Base-by-base conservation (phyloP, 2,113 vertebrate species). In the Trichomycterus rosablanca region DNA sequence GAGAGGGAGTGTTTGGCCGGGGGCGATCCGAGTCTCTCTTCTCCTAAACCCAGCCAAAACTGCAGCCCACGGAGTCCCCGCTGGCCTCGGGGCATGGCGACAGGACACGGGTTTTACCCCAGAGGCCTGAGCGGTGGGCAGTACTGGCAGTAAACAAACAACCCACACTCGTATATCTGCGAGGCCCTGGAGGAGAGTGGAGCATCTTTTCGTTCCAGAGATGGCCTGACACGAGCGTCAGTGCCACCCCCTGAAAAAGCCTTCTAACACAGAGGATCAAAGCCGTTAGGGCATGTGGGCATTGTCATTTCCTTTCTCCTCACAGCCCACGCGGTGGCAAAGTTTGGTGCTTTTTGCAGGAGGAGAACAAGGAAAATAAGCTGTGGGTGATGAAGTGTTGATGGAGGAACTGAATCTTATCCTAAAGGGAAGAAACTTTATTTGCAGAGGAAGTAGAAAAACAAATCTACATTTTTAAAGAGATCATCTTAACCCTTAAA, bases 121-220 rank as follows among this genome's bases (percentile, higher is more conserved):
- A 63, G 76, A 76, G 74, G 74, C 63, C 75, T 66, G 49, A 35
- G 61, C 79, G 76, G 80, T 49, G 77, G 70, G 77, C 68, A 65
- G 78, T 58, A 32, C 64, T 67, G 68, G 74, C 75, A 74, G 79
- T 81, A 81, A 86, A 85, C 81, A 85, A 81, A 83, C 78, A 81
- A 71, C 82, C 79, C 76, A 80, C 80, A 76, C 76, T 80, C 71
- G 77, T 62, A 61, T 44, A 68, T 74, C 61, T 76, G 63, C 61
- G 66, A 78, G 15, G 34, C 73, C 79, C 80, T 81, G 58, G 66
- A 84, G 83, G 74, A 75, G 71, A 76, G 66, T 60, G 68, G 59
- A 60, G 24, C 28, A 40, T 66, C 43, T 49, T 60, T n/a, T 30
- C 45, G 26, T 60, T 59, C 49, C 49, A 32, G 74, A 75, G 62